Percentiles rank a stretch among this genome's conserved stretches.
These are phyloP conservation scores for Oegoconia quadripuncta DNA, from an alignment of 2,888 invertebrate genomes.

Conservation along the genomic window DNA sequence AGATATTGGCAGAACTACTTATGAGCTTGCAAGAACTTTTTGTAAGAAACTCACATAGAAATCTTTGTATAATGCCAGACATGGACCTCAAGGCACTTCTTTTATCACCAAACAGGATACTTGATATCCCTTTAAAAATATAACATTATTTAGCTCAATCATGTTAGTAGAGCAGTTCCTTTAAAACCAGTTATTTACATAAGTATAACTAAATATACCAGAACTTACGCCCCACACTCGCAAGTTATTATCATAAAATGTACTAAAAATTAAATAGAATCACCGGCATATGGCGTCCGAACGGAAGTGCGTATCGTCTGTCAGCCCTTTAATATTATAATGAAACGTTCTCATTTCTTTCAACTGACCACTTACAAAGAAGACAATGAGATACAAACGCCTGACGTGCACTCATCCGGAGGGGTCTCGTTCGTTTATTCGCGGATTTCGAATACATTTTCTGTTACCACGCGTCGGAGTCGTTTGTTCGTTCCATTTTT, in stretches of 20 bases:
- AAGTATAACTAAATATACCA: too few relatives aligned
- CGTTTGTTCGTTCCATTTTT: conserved; percentile 14
- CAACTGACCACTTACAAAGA: conserved; percentile 72
- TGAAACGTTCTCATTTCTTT: conserved; percentile 68
- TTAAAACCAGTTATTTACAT: conserved; percentile 18
- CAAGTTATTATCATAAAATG: conserved; percentile 38
- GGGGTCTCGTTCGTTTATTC: conserved; percentile 38
- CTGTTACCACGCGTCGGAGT: conserved; percentile 3
- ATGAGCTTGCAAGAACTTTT: too few relatives aligned
- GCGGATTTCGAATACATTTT: conserved; percentile 38
- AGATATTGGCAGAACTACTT: too few relatives aligned
- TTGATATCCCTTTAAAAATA: background rate
- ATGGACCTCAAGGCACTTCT: too few relatives aligned
- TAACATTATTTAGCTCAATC: background rate
- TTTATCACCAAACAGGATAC: too few relatives aligned
- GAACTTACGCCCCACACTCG: conserved; percentile 28
- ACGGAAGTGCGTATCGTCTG: conserved; percentile 76
- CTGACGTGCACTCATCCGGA: conserved; percentile 62
- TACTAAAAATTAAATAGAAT: conserved; percentile 49
- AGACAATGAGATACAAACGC: conserved; percentile 62
- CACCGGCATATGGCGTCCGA: conserved; percentile 63
- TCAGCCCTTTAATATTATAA: conserved; percentile 71
- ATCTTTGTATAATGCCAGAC: too few relatives aligned
- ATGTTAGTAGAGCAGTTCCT: conserved; percentile 1
- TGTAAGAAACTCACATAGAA: too few relatives aligned